Evolutionary conservation across 2,797 vertebrate species (phyloP).

Genomic region (Coendou prehensilis): DNA sequence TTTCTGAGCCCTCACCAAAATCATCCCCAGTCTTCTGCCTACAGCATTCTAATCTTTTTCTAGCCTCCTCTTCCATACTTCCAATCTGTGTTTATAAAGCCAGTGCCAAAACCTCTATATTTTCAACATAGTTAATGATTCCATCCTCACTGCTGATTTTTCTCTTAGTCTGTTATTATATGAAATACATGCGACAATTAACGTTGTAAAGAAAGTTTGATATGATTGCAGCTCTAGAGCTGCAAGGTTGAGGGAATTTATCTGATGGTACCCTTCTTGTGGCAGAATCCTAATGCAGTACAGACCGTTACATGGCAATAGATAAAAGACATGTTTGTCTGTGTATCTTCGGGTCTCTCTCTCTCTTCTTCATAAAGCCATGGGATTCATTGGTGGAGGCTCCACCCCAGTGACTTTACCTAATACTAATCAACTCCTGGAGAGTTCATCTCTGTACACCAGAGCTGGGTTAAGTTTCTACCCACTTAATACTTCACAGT

Average conservation of each 20-base stretch:
- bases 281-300: background rate
- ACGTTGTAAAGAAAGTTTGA: background rate
- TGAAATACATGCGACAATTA: background rate
- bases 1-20: background rate
- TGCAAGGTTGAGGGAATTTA: background rate
- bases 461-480: background rate
- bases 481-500: background rate
- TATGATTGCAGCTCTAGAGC: background rate
- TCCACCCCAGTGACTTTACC: background rate
- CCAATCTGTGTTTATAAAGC: background rate
- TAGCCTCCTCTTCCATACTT: background rate
- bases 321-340: background rate
- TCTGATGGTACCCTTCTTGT: background rate
- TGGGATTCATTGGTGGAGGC: background rate
- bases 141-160: background rate
- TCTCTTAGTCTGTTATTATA: background rate
- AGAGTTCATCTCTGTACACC: background rate
- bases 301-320: background rate
- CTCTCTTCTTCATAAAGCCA: background rate
- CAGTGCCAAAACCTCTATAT: background rate
- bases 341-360: background rate
- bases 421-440: background rate
- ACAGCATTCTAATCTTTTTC: background rate
- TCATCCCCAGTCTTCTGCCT: background rate
- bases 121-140: background rate